Base-by-base conservation (phyloP, 2,888 invertebrate species). In the Chloroclystis v-ata region DNA sequence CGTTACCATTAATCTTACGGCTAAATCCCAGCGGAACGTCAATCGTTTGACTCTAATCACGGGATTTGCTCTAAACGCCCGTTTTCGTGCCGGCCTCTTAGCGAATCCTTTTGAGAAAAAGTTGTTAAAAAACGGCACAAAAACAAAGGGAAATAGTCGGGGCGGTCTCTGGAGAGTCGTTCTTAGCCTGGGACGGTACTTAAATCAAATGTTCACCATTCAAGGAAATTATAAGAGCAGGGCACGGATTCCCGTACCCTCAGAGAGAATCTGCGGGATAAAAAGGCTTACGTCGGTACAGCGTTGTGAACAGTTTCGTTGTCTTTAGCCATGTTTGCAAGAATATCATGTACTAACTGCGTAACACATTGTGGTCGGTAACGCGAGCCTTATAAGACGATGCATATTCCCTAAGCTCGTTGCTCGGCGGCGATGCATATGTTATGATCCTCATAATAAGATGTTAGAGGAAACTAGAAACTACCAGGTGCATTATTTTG, bases 141-240 rank as follows among this genome's bases (percentile, higher is more conserved):
- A 81, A 83, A 84, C 79, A 83, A 84, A 82, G 70, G 78, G 73
- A 80, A 84, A 85, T 84, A 84, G 83, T 79, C 78, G 77, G 83
- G 83, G 82, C 78, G 83, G 77, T 79, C 84, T 74, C 76, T 54
- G 39, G 76, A 63, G 84, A 74, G 75, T 70, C 83, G 73, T 84
- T 78, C 67, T 69, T 78, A 73, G 76, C 77, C 72, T 78, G 81
- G 82, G 84, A 81, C 80, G 81, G 80, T 82, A 81, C 83, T 85
- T 85, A 82, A 84, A 84, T 85, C 83, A 85, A 85, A 85, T 82
- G 83, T 79, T 82, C 81, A 76, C 79, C 78, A 78, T 84, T 84
- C 79, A 78, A 79, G 80, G 78, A 82, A 85, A 85, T 85, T 85
- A 82, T 82, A 82, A 85, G 82, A 84, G 79, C 75, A 78, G 69